Evolutionary conservation across 2,113 vertebrate species (phyloP), one percentile per base, ranked within the genome.

Genomic region (Heliornis fulica): DNA sequence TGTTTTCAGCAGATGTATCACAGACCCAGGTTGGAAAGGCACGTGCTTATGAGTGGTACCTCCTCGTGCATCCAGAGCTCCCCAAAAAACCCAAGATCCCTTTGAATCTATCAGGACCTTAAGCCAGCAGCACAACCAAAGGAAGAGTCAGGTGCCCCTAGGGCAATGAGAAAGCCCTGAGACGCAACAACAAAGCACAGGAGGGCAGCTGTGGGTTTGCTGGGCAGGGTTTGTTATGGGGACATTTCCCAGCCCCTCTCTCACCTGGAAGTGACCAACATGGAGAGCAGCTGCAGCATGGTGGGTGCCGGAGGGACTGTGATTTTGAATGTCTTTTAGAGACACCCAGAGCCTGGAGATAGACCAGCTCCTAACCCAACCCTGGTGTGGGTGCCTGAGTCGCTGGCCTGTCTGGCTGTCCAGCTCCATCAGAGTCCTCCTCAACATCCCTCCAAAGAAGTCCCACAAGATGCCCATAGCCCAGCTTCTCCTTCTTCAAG

Each of bases 241-340:
- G 50, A 64, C 1, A 1, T 69, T 83, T 83, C 43, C 66, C 66
- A 68, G 7, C 14, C 48, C 63, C 46, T 59, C 46, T 22, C 16
- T 29, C 16, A 25, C 1, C 36, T 20, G 31, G 36, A 79, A 10
- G 29, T 87, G 26, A 22, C 29, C 51, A 41, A 2, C 0, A 0
- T 7, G 13, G 25, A 68, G 36, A 87, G 61, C 60, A 82, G 77
- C 64, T 10, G n/a, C 76, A 65, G 65, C 20, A 43, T 0, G 4
- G 38, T 1, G 2, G 65, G 28, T 69, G 54, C 50, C 28, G 1
- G 3, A 64, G 28, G 48, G 36, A 40, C 38, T 4, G 0, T 75
- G 48, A 43, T 84, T 60, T 36, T 56, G 43, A 82, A 71, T 32
- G 21, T n/a, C 48, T 87, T 68, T 70, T 12, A 66, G 43, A 63